These are phyloP conservation scores for Pediacus dermestoides DNA, from an alignment of 2,888 invertebrate genomes.

Conservation along the genomic window DNA sequence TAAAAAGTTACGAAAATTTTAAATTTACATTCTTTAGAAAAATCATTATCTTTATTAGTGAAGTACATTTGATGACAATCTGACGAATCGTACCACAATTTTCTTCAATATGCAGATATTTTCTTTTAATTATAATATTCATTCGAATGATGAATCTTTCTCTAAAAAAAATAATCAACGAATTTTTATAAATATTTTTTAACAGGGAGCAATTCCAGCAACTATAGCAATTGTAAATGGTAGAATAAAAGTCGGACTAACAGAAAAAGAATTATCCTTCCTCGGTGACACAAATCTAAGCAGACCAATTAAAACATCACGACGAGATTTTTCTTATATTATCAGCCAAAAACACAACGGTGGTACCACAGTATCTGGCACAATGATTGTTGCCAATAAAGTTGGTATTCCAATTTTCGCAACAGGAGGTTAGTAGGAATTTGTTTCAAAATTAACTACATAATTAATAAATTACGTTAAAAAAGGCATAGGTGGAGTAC, in stretches of 20 bases:
- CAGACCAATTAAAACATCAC: conserved; percentile 74
- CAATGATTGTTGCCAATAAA: conserved; percentile 78
- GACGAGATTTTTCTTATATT: conserved; percentile 79
- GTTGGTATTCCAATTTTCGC: conserved; percentile 88
- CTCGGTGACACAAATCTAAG: conserved; percentile 55
- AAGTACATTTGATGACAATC: no score
- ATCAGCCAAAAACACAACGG: conserved; percentile 69
- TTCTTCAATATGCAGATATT: no score
- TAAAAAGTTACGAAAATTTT: no score
- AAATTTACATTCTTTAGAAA: no score
- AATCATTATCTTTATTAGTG: no score
- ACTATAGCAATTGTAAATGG: conserved; percentile 89
- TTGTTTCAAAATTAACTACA: neutral
- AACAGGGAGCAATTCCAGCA: conserved; percentile 81
- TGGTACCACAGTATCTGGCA: conserved; percentile 96
- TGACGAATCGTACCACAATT: no score
- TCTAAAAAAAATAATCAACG: no score
- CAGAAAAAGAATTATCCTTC: conserved; percentile 58
- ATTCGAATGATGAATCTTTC: no score
- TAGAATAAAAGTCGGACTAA: conserved; percentile 74
- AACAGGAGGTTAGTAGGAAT: conserved; percentile 69
- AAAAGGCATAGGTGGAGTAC: conserved; percentile 83
- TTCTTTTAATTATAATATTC: no score
- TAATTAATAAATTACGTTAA: neutral
- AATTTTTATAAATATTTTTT: conserved; percentile 7